Evolutionary conservation across 2,797 vertebrate genomes (phyloP).

Genomic region (Clarias laeviceps): DNA sequence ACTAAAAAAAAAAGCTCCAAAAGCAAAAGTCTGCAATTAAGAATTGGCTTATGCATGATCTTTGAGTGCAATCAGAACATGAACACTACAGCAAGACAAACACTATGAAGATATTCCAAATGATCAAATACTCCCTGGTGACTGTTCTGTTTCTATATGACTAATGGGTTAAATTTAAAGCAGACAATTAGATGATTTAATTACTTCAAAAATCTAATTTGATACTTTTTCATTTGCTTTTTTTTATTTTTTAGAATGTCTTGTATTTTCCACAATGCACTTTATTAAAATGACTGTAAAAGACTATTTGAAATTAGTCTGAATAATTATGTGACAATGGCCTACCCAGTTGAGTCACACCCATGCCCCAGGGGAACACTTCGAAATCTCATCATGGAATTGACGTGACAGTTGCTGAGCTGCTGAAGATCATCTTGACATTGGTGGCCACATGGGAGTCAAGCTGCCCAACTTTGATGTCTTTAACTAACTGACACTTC

Average conservation of each 20-base stretch:
- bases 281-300: background rate
- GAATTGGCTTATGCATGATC: background rate
- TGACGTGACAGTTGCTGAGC: constrained; percentile 51
- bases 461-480: constrained; percentile 53
- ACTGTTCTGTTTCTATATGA: background rate
- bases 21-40: background rate
- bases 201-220: background rate
- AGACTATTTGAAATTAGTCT: background rate
- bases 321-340: constrained; percentile 27
- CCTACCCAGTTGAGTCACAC: constrained; percentile 22
- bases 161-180: background rate
- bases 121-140: background rate
- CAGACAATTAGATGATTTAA: background rate
- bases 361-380: constrained; percentile 30
- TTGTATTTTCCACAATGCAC: background rate
- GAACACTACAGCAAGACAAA: background rate
- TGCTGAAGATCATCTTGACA: constrained; percentile 41
- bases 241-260: background rate
- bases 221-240: background rate
- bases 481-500: constrained; percentile 44
- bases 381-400: constrained; percentile 21
- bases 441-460: constrained; percentile 58
- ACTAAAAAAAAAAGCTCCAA: background rate
- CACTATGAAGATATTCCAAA: background rate
- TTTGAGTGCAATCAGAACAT: background rate